Conservation (phyloP, 2,113 vertebrate species). For the Myiagra hebetior region DNA sequence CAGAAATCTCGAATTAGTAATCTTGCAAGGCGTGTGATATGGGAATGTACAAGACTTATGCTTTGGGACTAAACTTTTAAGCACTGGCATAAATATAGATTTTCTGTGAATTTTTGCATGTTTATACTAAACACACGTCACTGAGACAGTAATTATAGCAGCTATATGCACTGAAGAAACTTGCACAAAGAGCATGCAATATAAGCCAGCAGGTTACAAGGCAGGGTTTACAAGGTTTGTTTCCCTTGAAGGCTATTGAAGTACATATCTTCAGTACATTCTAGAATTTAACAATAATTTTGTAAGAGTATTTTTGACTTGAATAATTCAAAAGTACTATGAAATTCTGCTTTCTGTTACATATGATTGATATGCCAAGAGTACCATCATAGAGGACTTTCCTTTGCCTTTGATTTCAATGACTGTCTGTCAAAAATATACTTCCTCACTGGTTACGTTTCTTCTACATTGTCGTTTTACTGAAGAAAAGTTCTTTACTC, state of each 20-base stretch:
- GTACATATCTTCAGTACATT: background rate
- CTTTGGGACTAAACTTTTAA: background rate
- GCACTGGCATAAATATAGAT: background rate
- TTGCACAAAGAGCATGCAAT: background rate
- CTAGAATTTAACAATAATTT: background rate
- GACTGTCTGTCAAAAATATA: background rate
- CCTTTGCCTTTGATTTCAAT: background rate
- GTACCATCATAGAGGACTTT: background rate
- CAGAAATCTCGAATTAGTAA: background rate
- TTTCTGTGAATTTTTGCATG: background rate
- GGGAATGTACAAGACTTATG: background rate
- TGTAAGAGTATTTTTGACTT: background rate
- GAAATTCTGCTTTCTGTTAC: background rate
- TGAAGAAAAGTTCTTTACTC: background rate
- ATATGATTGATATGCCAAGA: background rate
- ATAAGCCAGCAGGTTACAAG: background rate
- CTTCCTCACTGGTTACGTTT: background rate
- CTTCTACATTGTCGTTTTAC: background rate
- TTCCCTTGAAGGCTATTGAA: background rate
- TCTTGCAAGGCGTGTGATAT: background rate
- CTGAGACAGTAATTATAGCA: background rate
- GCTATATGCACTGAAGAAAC: background rate
- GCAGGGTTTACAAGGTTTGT: background rate
- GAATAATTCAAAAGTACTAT: background rate
- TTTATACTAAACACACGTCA: accelerated